Conservation (phyloP, 2,113 vertebrate genomes). For the Gymnarchus niloticus region DNA sequence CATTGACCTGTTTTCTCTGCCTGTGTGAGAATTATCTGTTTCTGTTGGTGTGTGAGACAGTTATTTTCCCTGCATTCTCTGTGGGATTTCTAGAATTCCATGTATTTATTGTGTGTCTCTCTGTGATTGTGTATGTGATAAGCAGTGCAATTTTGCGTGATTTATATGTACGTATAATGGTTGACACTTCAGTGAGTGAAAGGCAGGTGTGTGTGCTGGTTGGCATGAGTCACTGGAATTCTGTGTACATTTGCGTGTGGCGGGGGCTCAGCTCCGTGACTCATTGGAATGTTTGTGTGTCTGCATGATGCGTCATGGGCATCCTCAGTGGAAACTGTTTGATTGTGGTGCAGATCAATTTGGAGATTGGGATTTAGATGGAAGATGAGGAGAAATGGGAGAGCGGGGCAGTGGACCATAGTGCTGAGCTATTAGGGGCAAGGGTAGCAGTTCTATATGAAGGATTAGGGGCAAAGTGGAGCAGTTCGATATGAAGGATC, state of each 20-base stretch:
- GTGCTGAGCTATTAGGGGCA: constrained; percentile 25
- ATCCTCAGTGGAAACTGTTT: background rate
- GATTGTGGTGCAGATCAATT: background rate
- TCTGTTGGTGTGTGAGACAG: background rate
- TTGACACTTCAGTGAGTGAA: constrained; percentile 25
- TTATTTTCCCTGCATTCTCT: constrained; percentile 6
- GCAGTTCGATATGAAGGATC: constrained; percentile 60
- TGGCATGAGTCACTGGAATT: constrained; percentile 27
- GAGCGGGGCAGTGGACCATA: constrained; percentile 19
- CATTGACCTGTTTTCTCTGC: background rate
- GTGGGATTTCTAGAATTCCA: background rate
- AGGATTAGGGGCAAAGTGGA: too few species aligned
- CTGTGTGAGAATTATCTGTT: background rate
- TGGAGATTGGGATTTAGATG: background rate
- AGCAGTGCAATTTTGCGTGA: too few species aligned
- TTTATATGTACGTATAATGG: constrained; percentile 9
- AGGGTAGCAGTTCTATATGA: constrained; percentile 25
- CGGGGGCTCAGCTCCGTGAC: background rate
- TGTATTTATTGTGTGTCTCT: constrained; percentile 13
- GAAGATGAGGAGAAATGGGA: constrained; percentile 6
- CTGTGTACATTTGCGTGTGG: constrained; percentile 26
- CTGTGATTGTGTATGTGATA: constrained; percentile 20
- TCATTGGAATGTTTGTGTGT: constrained; percentile 6
- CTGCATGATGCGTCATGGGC: background rate
- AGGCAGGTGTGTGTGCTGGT: constrained; percentile 34